A percentile compares a stretch with the other conserved stretches of the same genome.
phyloP scores from a whole-genome alignment of 2,113 vertebrate species.

The Phylloscopus trochiloides region DNA sequence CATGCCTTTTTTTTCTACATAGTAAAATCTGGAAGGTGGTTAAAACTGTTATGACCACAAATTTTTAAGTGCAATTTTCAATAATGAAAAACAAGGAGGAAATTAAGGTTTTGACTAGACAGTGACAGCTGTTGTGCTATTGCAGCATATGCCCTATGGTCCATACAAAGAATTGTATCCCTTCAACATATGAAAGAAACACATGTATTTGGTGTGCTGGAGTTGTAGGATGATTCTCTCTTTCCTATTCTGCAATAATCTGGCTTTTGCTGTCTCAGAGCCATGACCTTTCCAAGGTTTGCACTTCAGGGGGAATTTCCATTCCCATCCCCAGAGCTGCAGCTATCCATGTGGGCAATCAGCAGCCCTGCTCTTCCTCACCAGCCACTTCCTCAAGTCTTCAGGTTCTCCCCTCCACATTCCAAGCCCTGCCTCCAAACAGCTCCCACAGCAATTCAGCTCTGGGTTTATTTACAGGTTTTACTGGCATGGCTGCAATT shows the following conservation, averaged over 20 bases:
- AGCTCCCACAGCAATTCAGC: constrained; percentile 2
- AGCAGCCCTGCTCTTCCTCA: constrained; percentile 29
- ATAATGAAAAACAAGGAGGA: not conserved
- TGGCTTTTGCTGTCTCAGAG: not conserved
- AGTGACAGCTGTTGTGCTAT: not conserved
- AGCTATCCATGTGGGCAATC: accelerated
- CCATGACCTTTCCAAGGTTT: not conserved
- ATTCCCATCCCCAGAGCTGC: not conserved
- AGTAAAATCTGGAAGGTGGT: not conserved
- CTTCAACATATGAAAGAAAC: not conserved
- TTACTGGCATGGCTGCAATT: constrained; percentile 47
- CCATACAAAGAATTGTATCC: not conserved
- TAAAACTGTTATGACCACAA: not conserved
- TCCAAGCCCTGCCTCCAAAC: constrained; percentile 24
- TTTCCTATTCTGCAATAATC: not conserved
- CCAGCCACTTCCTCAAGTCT: constrained; percentile 16
- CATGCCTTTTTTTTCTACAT: accelerated
- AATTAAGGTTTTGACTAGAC: not conserved
- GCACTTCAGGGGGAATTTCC: not conserved
- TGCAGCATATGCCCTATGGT: not conserved
- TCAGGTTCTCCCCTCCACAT: not conserved
- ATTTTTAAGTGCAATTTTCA: not conserved
- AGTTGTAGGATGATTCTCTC: not conserved
- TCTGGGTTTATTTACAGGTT: constrained; percentile 56
- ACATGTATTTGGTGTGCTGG: not conserved